Base-by-base conservation (phyloP, 2,113 vertebrate species). In the Chaetodon auriga region DNA sequence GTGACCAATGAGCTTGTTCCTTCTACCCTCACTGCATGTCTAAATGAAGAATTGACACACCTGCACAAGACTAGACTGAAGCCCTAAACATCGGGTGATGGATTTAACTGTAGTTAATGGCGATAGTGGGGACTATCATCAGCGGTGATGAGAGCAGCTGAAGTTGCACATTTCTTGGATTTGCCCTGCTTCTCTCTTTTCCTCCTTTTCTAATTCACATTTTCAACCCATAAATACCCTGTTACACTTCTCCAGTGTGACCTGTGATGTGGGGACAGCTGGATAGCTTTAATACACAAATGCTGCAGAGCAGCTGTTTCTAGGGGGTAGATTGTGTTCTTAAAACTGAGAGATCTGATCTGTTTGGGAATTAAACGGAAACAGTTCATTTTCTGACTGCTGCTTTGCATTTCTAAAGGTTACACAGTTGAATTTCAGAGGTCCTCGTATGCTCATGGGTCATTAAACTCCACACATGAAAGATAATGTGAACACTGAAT, bases 1-100 rank as follows among this genome's bases (percentile, higher is more conserved):
- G 62, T 82, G 70, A 89, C 89, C 85, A 82, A 81, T 70, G 77
- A 72, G 70, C 66, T 68, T 7, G 2, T 81, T 80, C 55, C 51
- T 25, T 84, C 46, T 46, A 35, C 18, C 43, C 48, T 60, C 30
- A 75, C 68, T 68, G 65, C 36, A 6, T 54, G 76, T 88, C 80
- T 45, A 38, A 68, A 77, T 81, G 63, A 91, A 73, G 38, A 79
- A 84, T 71, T 54, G 61, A n/a, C 41, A 49, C 57, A 85, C 78
- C 80, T 75, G 80, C 49, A 53, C 23, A 15, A 19, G 36, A 75
- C 38, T 14, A 49, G 74, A 81, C 41, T 66, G 63, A 60, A 77
- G 77, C 55, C 74, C 68, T 83, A 83, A 46, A 75, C 51, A 77
- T 13, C 1, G 9, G n/a, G 45, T 83, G 77, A 89, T 80, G 46